Evolutionary conservation across 2,888 invertebrate genomes (phyloP), one percentile per base, ranked within the genome.

Genomic region (Macrophya alboannulata): DNA sequence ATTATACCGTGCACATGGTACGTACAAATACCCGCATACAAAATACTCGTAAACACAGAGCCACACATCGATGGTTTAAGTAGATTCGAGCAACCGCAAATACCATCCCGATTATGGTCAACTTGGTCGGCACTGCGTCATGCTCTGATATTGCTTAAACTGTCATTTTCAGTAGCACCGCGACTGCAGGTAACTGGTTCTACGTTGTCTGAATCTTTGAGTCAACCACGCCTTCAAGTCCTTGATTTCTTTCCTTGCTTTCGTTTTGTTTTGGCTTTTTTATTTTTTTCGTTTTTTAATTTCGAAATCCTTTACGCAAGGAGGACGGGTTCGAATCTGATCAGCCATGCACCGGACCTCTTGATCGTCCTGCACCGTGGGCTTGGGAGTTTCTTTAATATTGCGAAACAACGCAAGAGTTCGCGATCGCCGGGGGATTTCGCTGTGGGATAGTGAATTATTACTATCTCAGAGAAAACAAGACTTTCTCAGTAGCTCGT

Each of bases 51-150:
- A 17, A 77, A 21, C 55, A 55, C 45, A n/a, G 21, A 21, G n/a
- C 25, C 77, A 77, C 77, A 81, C 81, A 81, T 81, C 43, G 21
- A 25, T 31, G 43, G 62, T 62, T 43, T 81, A 62, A 81, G 81
- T 81, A 81, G 81, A 81, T 81, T 62, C 62, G 62, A 81, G 83
- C 83, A 43, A 83, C 83, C 83, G 83, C 83, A 83, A 83, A 83
- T 83, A 83, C 83, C 83, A 48, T 83, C 83, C 83, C 83, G 83
- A 83, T 83, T 83, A 83, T 83, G 83, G 83, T 83, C 83, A 68
- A 83, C 68, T 48, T 45, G 68, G 55, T 48, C 31, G 68, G 71
- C 48, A 83, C 71, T 68, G 51, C 83, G 68, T 83, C 83, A 68
- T 83, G 68, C 83, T 59, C 68, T 40, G 83, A 83, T 83, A 83